These are phyloP conservation scores for Neosalanx taihuensis DNA, from an alignment of 2,797 vertebrate species.

Conservation along the genomic window DNA sequence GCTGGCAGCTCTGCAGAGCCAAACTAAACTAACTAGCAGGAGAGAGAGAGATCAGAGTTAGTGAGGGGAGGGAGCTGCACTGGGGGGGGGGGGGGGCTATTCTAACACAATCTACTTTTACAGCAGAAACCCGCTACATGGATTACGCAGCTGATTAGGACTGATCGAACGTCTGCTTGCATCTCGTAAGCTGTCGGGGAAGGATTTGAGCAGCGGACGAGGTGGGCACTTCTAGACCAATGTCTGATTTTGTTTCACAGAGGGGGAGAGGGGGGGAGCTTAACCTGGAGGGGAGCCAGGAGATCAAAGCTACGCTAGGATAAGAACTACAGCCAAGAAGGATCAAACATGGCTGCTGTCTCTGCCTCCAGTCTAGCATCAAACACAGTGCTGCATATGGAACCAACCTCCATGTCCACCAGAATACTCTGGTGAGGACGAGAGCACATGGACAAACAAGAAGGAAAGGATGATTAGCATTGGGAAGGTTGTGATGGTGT, in stretches of 20 bases:
- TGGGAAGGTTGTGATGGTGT: background rate
- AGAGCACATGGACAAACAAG: conserved; percentile 21
- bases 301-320: conserved; percentile 7
- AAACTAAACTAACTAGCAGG: background rate
- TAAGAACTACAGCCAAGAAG: conserved; percentile 8
- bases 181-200: conserved; percentile 24
- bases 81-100: background rate
- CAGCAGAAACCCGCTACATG: conserved; percentile 40
- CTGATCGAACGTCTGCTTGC: conserved; percentile 44
- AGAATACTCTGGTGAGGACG: conserved; percentile 41
- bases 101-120: conserved; percentile 27
- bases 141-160: conserved; percentile 47
- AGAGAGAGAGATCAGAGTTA: background rate
- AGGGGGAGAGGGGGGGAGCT: background rate
- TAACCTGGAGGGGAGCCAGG: conserved; percentile 15
- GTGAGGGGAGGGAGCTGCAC: background rate
- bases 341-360: background rate
- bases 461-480: conserved; percentile 32
- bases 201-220: conserved; percentile 2
- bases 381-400: background rate
- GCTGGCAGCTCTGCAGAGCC: background rate
- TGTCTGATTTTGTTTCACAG: background rate
- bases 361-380: background rate
- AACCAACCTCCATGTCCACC: conserved; percentile 49
- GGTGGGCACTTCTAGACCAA: conserved; percentile 15